Base-by-base conservation (phyloP, 2,797 vertebrate species). In the Parauchenoglanis ngamensis region DNA sequence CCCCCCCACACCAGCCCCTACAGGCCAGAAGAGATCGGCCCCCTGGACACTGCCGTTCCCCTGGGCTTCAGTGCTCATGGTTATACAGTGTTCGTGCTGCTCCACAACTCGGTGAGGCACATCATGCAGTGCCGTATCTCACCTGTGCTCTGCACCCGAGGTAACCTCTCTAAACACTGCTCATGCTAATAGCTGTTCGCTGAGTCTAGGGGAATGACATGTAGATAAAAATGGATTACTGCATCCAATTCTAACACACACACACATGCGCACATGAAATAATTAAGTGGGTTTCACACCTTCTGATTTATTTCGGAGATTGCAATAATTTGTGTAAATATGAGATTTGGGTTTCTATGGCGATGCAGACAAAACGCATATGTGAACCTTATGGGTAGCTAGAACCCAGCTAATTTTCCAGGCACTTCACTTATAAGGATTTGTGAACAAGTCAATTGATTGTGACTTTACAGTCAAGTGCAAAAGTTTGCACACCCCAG, bases 21-120 rank as follows among this genome's bases (percentile, higher is more conserved):
- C 70, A 25, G 83, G 2, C 91, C 92, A 46, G 93, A 93, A 1
- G 75, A 92, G 77, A 76, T 92, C 87, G 90, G 86, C 35, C 90
- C 95, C 4, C 40, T 94, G 28, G 75, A 93, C 87, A 95, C 96
- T 91, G 97, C 97, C 91, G 85, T 95, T 89, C 96, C 95, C 90
- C 94, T 94, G 0, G 94, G 97, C 49, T 95, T 94, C 4, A 97
- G 97, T 89, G 95, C 97, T 89, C 96, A 96, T 90, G 96, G 94
- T 89, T 99, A 97, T 93, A 93, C 90, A 0, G 92, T 98, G 68
- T 96, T 97, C 86, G 90, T 99, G 35, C 94, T 94, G 83, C 94
- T 99, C 85, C 96, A 98, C 23, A 92, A 95, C 87, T 92, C 94
- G 19, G 93, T 61, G 57, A 88, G 89, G 70, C 90, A 90, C 86